Percentiles rank a stretch among this genome's conserved stretches.
phyloP scores from a whole-genome alignment of 2,888 invertebrate genomes.

The Lampropteryx suffumata region DNA sequence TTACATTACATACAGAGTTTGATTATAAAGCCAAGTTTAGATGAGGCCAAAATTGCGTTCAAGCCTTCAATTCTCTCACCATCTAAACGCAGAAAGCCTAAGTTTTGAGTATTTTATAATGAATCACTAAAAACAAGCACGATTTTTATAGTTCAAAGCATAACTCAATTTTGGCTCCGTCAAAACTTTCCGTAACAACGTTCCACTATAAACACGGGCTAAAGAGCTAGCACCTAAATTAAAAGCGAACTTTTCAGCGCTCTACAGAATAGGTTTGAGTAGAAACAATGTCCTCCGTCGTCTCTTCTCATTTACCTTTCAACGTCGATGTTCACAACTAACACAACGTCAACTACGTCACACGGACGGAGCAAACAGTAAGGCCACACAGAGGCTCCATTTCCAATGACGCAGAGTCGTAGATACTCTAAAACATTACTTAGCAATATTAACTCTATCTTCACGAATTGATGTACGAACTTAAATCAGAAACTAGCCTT shows the following conservation, averaged over 20 bases:
- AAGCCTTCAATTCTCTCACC: too few relatives aligned
- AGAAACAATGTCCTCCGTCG: slow-evolving; percentile 61
- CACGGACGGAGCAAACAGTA: not conserved
- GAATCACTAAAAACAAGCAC: too few relatives aligned
- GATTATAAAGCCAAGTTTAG: too few relatives aligned
- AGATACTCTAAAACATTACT: too few relatives aligned
- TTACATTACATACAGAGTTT: not conserved
- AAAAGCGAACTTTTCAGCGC: slow-evolving; percentile 65
- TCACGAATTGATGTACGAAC: too few relatives aligned
- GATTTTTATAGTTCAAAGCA: not conserved
- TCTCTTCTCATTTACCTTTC: slow-evolving; percentile 65
- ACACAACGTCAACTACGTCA: slow-evolving; percentile 13
- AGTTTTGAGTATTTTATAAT: too few relatives aligned
- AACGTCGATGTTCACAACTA: slow-evolving; percentile 32
- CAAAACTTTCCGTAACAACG: not conserved
- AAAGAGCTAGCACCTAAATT: slow-evolving; percentile 55
- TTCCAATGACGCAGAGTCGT: too few relatives aligned
- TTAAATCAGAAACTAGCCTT: too few relatives aligned
- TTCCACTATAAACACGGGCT: slow-evolving; percentile 20
- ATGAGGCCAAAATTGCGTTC: too few relatives aligned
- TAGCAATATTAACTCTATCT: too few relatives aligned
- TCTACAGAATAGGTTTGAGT: slow-evolving; percentile 59
- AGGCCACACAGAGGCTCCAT: not conserved
- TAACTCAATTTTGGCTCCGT: not conserved
- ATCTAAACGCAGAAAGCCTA: too few relatives aligned